These are phyloP conservation scores for Leistus spinibarbis DNA, from an alignment of 2,888 invertebrate species.

Conservation along the genomic window DNA sequence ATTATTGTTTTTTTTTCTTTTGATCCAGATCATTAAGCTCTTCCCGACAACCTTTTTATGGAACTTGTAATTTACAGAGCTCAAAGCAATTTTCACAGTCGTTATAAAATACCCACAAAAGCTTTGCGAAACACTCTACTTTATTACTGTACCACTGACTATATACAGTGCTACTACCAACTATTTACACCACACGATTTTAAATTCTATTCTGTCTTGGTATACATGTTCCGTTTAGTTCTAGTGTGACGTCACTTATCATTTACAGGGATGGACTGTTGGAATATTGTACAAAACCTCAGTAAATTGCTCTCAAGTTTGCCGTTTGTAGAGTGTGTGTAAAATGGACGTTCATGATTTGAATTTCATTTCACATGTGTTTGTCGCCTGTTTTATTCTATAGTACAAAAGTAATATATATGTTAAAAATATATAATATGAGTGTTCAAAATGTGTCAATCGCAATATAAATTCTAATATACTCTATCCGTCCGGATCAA, in stretches of 20 bases:
- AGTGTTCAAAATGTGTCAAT: too few relatives aligned
- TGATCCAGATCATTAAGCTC: constrained; percentile 6
- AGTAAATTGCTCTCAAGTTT: too few relatives aligned
- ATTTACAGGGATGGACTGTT: neutral
- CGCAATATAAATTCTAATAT: too few relatives aligned
- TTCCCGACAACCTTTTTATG: neutral
- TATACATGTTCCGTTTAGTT: neutral
- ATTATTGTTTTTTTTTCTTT: constrained; percentile 6
- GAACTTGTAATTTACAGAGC: constrained; percentile 8
- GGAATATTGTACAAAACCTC: neutral
- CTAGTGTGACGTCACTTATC: neutral
- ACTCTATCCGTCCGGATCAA: too few relatives aligned
- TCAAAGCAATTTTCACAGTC: constrained; percentile 2
- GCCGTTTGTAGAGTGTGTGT: too few relatives aligned
- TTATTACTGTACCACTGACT: neutral
- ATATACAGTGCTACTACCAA: neutral
- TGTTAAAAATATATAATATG: too few relatives aligned
- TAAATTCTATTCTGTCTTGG: neutral
- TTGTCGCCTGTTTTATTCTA: too few relatives aligned
- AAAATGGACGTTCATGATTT: too few relatives aligned
- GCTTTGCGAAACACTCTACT: neutral
- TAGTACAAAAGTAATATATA: too few relatives aligned
- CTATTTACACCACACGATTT: neutral
- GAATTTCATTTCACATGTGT: too few relatives aligned
- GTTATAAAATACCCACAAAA: neutral